phyloP scores from a whole-genome alignment of 2,888 invertebrate genomes.

The Campoplex nolae region DNA sequence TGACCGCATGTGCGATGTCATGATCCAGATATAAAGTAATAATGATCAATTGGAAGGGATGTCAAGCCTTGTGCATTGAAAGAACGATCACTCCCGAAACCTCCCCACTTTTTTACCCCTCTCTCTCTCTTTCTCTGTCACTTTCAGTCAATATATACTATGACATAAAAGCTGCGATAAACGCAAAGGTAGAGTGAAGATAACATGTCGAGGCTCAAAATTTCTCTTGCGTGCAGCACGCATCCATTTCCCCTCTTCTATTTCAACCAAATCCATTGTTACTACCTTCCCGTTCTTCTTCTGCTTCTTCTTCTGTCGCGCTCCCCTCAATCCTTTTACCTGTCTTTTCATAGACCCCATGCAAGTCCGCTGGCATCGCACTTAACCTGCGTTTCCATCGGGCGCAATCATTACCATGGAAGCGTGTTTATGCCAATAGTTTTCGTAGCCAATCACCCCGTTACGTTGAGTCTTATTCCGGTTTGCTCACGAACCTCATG shows the following conservation, averaged over 20 bases:
- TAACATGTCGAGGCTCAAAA: slow-evolving; percentile 59
- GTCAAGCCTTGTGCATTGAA: slow-evolving; percentile 59
- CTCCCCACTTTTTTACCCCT: background rate
- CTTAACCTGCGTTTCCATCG: slow-evolving; percentile 34
- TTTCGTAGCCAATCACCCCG: slow-evolving; percentile 25
- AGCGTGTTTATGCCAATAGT: slow-evolving; percentile 54
- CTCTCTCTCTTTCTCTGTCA: slow-evolving; percentile 15
- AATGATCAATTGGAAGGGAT: slow-evolving; percentile 68
- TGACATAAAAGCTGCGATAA: slow-evolving; percentile 31
- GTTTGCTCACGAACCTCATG: slow-evolving; percentile 11
- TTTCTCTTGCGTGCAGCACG: slow-evolving; percentile 69
- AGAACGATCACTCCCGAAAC: slow-evolving; percentile 5
- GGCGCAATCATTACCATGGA: slow-evolving; percentile 58
- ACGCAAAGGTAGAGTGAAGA: slow-evolving; percentile 27
- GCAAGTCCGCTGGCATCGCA: slow-evolving; percentile 37
- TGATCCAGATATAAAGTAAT: slow-evolving; percentile 65
- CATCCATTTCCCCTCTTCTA: slow-evolving; percentile 61
- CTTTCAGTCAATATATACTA: slow-evolving; percentile 40
- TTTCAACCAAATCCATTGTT: slow-evolving; percentile 31
- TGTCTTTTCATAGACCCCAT: slow-evolving; percentile 24
- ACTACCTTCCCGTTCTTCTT: slow-evolving; percentile 22
- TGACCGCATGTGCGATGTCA: slow-evolving; percentile 57
- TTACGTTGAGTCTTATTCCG: slow-evolving; percentile 18
- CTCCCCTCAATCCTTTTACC: slow-evolving; percentile 27
- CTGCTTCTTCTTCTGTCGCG: background rate